Evolutionary conservation across 2,888 invertebrate genomes (phyloP), one percentile per base, ranked within the genome.

Genomic region (Cancer borealis): DNA sequence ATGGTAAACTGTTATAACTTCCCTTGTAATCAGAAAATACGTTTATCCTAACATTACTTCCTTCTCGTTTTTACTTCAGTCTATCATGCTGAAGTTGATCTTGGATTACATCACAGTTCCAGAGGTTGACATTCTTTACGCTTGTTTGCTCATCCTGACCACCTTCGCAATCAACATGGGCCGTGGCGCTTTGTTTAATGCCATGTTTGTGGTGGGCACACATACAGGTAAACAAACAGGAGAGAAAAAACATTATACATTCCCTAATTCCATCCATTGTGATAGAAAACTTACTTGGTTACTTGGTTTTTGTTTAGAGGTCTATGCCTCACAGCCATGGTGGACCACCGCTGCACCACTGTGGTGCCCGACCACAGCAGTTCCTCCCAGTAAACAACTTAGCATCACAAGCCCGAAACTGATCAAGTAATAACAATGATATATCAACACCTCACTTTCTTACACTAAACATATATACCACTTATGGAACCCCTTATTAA

Each of bases 111-210:
- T 96, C n/a, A 95, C 96, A 30, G 92, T 95, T 5, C 96, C 96
- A 0, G 94, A 96, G 12, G 95, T 96, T 30, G 96, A 96, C 73
- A n/a, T 96, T 8, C 93, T 96, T 4, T 96, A 96, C 90, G 97
- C 96, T 0, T 92, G 96, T 0, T 95, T 95, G 3, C 95, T 96
- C 26, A 96, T 96, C 3, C 47, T 96, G 0, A 95, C 96, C 14
- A 96, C 96, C 8, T 96, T 96, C 54, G 49, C 96, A 1, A 96
- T 96, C n/a, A 96, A 96, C 95, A 92, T 96, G 12, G 92, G 96
- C 46, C 96, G 96, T 54, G 96, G 96, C 5, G 93, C 96, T 12
- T 95, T 96, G n/a, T 96, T 96, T 95, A 96, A 96, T 30, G 95
- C 96, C 46, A 95, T 96, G 79, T 96, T 96, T 96, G 96, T 96